A percentile compares a stretch with the other conserved stretches of the same genome.
Conservation (phyloP, 2,888 invertebrate genomes). For the Polietes domitor region DNA sequence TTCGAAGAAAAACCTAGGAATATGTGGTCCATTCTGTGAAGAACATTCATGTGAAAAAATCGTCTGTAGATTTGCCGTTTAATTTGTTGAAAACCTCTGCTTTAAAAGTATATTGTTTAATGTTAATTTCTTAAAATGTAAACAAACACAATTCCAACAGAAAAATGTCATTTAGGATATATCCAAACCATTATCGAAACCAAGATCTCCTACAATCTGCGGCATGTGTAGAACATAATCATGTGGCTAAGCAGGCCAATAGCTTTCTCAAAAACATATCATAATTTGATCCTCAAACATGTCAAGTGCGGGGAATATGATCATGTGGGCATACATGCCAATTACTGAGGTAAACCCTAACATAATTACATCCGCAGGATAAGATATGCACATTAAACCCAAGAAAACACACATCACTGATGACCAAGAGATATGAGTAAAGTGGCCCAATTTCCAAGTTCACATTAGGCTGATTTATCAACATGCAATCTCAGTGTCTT, state of each 20-base stretch:
- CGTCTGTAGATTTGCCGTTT: no score
- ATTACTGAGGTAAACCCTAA: neutral
- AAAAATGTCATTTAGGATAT: no score
- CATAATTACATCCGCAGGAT: neutral
- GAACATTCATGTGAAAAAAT: no score
- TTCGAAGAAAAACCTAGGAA: no score
- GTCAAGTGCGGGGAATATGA: neutral
- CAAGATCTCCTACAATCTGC: neutral
- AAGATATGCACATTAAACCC: neutral
- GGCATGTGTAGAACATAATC: neutral
- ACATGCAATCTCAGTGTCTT: neutral
- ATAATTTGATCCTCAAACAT: constrained; percentile 7
- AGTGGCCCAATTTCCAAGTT: constrained; percentile 14
- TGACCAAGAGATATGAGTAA: neutral
- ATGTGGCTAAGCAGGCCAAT: neutral
- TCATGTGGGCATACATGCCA: neutral
- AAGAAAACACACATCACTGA: neutral
- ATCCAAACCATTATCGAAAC: no score
- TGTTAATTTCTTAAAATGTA: no score
- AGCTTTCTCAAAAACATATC: neutral
- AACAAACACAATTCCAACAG: no score
- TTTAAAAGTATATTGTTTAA: no score
- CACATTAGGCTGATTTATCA: constrained; percentile 18
- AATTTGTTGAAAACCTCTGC: no score
- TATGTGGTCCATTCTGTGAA: no score